Conservation (phyloP, 2,113 vertebrate genomes). For the Eidolon helvum region DNA sequence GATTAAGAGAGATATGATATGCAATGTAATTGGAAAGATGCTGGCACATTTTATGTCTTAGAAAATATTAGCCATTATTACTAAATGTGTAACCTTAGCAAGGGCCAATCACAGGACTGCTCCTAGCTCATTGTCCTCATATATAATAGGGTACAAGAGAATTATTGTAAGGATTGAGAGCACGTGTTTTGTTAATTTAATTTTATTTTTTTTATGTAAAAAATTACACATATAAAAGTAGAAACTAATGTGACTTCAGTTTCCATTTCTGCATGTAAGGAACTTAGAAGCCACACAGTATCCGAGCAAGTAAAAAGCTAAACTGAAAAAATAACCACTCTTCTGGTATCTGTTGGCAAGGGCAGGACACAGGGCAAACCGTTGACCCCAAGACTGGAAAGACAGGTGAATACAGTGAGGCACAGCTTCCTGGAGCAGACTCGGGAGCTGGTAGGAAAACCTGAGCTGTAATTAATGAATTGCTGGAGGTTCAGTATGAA, state of each 20-base stretch:
- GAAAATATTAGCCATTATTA: not conserved
- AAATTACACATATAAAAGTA: not conserved
- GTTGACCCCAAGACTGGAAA: not conserved
- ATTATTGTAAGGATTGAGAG: not conserved
- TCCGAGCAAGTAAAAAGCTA: not conserved
- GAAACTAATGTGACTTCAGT: not conserved
- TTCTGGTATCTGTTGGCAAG: not conserved
- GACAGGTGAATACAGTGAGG: not conserved
- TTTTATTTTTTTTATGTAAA: not conserved
- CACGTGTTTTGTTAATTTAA: constrained; percentile 12
- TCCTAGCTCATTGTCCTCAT: not conserved
- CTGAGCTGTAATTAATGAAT: not conserved
- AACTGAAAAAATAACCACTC: not conserved
- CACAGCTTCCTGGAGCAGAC: not conserved
- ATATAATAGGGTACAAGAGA: not conserved
- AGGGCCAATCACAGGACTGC: not conserved
- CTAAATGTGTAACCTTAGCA: not conserved
- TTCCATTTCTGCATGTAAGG: not conserved
- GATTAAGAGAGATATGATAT: not conserved
- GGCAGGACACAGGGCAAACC: not conserved
- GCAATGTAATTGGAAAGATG: not conserved
- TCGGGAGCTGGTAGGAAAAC: not conserved
- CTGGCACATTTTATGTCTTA: not conserved
- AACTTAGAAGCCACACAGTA: not conserved
- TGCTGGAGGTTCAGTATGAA: not conserved